Evolutionary conservation across 2,113 vertebrate genomes (phyloP), one percentile per base, ranked within the genome.

Genomic region (Aix galericulata): DNA sequence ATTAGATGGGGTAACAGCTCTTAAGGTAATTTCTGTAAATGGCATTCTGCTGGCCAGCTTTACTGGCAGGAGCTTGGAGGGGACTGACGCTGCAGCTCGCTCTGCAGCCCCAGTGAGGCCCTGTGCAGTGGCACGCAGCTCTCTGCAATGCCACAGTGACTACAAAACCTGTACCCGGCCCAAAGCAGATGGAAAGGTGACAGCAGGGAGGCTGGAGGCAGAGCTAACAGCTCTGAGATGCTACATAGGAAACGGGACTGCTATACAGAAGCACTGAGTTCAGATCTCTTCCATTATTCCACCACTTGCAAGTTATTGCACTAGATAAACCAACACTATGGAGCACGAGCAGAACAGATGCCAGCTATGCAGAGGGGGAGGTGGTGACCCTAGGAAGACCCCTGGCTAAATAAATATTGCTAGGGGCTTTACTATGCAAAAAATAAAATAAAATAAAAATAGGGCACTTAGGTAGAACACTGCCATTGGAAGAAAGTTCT

Each of bases 171-270:
- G 1, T 44, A 20, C 48, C 27, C n/a, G 9, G 17, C 55, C 38
- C 67, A 69, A 34, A 80, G 34, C 29, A 76, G 42, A 48, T 26
- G 22, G 63, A 76, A 68, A 40, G 0, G 0, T 1, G 34, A 36
- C 36, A 87, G 38, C 25, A 75, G 52, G 6, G 56, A 91, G 58
- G 25, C 22, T 4, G 2, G 23, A 62, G 66, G 6, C 17, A 2
- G 59, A 48, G 67, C 46, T 25, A 50, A 11, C 48, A 13, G 11
- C 48, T 50, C 53, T 46, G 27, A 53, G 59, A 56, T 66, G 13
- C 27, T 23, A 36, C 0, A 0, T 0, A 53, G 38, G 36, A n/a
- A 36, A 27, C 2, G 1, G 13, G 5, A 59, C 2, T 3, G 2
- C 14, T 4, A 1, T 5, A 23, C 22, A 75, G 17, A 48, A 27